Evolutionary conservation across 2,888 invertebrate species (phyloP), one percentile per base, ranked within the genome.

Genomic region (Clunio marinus): DNA sequence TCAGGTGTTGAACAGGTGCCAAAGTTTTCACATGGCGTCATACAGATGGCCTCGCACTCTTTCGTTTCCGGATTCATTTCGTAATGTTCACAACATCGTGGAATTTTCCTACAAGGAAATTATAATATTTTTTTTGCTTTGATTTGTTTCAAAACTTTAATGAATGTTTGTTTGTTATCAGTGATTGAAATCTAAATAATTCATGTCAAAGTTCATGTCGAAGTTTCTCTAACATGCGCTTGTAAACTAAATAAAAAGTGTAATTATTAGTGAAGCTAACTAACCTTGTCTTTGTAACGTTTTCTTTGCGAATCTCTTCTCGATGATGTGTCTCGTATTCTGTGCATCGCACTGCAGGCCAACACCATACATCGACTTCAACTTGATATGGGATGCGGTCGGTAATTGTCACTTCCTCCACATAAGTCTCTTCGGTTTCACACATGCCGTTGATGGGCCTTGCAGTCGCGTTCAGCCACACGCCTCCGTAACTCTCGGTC

Each of bases 211-310:
- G 51, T 51, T 51, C 51, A 51, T 51, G 51, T n/a, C 32, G 10
- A 32, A 32, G 32, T 10, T 8, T 32, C 32, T 8, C 32, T 32
- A 32, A n/a, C n/a, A n/a, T n/a, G 32, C 32, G 32, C 32, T 32
- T n/a, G n/a, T n/a, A 32, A 8, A 32, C 10, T 45, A 15, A 45
- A 4, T 15, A 15, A 7, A 55, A 8, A 55, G 5, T 57, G 24
- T 27, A 10, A n/a, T 22, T 25, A n/a, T 27, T n/a, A 27, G 24
- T 55, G 10, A 15, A 59, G 10, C 25, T 22, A 46, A 55, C 66
- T 66, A 32, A 66, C 66, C 66, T 66, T 51, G 66, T 66, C 55
- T 66, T 46, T 15, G 66, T 66, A 13, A 66, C 66, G 25, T 66
- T 66, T 22, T 66, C 15, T 13, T 55, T 32, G 2, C 46, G 51